Conservation (phyloP, 2,888 invertebrate genomes). For the Serripes groenlandicus region DNA sequence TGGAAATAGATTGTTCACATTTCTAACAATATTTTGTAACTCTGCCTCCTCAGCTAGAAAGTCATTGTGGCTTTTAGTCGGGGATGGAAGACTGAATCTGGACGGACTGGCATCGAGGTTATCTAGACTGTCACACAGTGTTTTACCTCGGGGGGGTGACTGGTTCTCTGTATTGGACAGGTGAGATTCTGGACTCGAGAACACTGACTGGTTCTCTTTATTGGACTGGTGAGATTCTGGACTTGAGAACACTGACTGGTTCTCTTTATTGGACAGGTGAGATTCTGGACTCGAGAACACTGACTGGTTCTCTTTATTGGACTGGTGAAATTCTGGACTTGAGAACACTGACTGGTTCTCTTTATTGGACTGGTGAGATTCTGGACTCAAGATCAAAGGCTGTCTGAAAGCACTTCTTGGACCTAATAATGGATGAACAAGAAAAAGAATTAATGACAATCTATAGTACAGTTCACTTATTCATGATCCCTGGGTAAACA, state of each 20-base stretch:
- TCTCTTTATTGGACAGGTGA: neutral
- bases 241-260: constrained; percentile 43
- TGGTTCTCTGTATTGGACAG: constrained; percentile 13
- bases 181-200: constrained; percentile 27
- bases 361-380: constrained; percentile 12
- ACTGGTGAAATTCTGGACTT: constrained; percentile 20
- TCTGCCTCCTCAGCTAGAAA: constrained; percentile 77
- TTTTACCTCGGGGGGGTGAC: constrained; percentile 44
- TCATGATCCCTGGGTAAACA: too few relatives aligned
- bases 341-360: constrained; percentile 32
- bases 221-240: constrained; percentile 20
- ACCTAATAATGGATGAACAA: constrained; percentile 23
- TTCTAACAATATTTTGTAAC: constrained; percentile 72
- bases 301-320: constrained; percentile 21
- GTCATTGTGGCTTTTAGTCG: constrained; percentile 70
- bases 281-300: constrained; percentile 35
- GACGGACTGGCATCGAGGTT: constrained; percentile 69
- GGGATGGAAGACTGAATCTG: constrained; percentile 75
- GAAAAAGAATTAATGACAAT: too few relatives aligned
- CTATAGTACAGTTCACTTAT: too few relatives aligned
- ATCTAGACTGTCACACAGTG: constrained; percentile 69
- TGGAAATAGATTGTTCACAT: constrained; percentile 72
- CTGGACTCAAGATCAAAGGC: constrained; percentile 39
- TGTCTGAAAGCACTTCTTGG: constrained; percentile 40
- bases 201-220: constrained; percentile 27